Evolutionary conservation across 1,140 invertebrate species (phyloP).

Genomic region (Pygmarrhopalites habei): DNA sequence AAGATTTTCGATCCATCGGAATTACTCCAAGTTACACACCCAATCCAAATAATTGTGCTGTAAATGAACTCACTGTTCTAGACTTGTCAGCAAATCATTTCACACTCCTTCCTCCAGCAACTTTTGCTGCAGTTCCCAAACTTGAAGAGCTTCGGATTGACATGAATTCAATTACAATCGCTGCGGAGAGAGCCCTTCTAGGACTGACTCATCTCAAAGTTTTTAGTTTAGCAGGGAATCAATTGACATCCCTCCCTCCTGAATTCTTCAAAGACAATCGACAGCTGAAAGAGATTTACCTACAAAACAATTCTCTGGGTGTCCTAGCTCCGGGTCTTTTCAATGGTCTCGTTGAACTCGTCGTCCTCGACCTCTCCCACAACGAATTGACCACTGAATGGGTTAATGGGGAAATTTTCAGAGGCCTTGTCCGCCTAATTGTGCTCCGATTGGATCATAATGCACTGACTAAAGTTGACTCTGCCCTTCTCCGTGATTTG

Average conservation of each 20-base stretch:
- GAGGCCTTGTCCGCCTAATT: slow-evolving; percentile 65
- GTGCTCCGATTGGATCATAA: slow-evolving; percentile 74
- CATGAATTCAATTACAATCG: slow-evolving; percentile 47
- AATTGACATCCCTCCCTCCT: slow-evolving; percentile 69
- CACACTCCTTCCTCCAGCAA: slow-evolving; percentile 60
- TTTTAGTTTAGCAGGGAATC: slow-evolving; percentile 72
- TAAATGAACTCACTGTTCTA: slow-evolving; percentile 54
- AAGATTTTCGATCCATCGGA: slow-evolving; percentile 66
- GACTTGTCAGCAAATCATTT: slow-evolving; percentile 78
- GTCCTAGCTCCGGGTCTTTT: slow-evolving; percentile 78
- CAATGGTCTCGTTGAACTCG: slow-evolving; percentile 67
- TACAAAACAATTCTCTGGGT: slow-evolving; percentile 78
- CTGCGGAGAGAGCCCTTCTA: slow-evolving; percentile 67
- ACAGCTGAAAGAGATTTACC: slow-evolving; percentile 70
- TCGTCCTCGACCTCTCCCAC: slow-evolving; percentile 72
- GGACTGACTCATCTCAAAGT: slow-evolving; percentile 66
- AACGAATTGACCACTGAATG: slow-evolving; percentile 80
- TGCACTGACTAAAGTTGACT: slow-evolving; percentile 67
- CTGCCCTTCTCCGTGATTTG: slow-evolving; percentile 64
- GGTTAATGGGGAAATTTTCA: slow-evolving; percentile 72
- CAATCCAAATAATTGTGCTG: slow-evolving; percentile 29
- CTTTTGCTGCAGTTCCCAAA: slow-evolving; percentile 51
- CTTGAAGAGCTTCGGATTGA: slow-evolving; percentile 46
- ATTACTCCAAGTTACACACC: slow-evolving; percentile 52
- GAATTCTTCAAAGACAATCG: slow-evolving; percentile 72